Evolutionary conservation across 2,113 vertebrate species (phyloP).

Genomic region (Tylochromis polylepis): DNA sequence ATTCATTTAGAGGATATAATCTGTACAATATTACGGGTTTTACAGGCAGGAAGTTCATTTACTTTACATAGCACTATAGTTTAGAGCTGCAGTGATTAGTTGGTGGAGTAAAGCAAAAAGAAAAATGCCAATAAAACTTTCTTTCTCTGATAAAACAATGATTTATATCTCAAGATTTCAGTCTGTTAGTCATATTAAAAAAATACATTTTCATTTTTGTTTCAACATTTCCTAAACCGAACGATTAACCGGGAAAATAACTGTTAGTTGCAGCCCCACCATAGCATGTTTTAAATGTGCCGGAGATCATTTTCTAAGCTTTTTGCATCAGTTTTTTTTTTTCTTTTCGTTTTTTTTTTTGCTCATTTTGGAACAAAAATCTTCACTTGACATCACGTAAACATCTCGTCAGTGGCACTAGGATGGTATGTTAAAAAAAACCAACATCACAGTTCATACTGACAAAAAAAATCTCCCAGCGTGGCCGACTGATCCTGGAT

Average conservation of each 20-base stretch:
- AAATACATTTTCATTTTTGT: neutral
- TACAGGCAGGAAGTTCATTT: conserved; percentile 7
- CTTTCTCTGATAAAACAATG: neutral
- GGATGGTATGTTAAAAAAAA: conserved; percentile 43
- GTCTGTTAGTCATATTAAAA: neutral
- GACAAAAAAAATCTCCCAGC: conserved; percentile 11
- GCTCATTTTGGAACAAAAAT: conserved; percentile 41
- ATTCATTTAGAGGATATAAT: conserved; percentile 3
- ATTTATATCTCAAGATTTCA: neutral
- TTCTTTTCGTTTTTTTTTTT: neutral
- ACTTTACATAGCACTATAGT: neutral
- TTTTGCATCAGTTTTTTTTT: neutral
- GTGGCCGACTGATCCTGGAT: neutral
- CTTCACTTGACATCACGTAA: conserved; percentile 47
- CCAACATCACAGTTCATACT: conserved; percentile 50
- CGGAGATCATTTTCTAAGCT: neutral
- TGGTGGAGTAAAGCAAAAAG: neutral
- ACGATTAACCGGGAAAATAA: neutral
- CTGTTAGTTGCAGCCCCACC: neutral
- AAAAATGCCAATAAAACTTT: neutral
- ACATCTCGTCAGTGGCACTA: conserved; percentile 53
- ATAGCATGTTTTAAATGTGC: neutral
- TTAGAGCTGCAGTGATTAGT: neutral
- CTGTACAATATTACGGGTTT: conserved; percentile 19
- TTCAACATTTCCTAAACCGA: neutral